Base-by-base conservation (phyloP, 2,888 invertebrate genomes). In the Callimorpha dominula region DNA sequence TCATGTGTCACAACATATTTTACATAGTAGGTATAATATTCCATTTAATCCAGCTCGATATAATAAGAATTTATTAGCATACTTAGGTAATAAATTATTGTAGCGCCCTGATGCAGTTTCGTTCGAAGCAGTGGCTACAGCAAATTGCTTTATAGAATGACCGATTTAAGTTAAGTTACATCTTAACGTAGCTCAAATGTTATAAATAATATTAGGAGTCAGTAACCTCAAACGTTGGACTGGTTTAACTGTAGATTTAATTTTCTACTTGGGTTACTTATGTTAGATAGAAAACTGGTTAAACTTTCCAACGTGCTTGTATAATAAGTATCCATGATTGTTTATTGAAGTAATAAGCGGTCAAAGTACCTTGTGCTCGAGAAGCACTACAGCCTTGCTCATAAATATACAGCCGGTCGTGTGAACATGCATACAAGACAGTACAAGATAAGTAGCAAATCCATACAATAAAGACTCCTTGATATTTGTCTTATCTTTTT, bases 341-440 rank as follows among this genome's bases (percentile, higher is more conserved):
- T 43, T 66, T 40, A 69, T 62, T 64, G 31, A 52, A 50, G 65
- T 70, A 66, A 64, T 75, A 63, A 73, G 65, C 75, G 54, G 71
- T 65, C 71, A 69, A 70, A 72, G 62, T 46, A 43, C 65, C 57
- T 60, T 14, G 20, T 60, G 40, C 14, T 67, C 12, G 42, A 43
- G 64, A 54, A 50, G 6, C 63, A 49, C 67, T 31, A 60, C 31
- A 20, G 14, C 60, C 31, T 14, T 14, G 4, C 31, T 60, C 7
- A 31, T 31, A 57, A 57, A 57, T 54, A 20, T 9, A 54, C 54
- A 31, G 31, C 31, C 31, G 31, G 31, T 31, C 31, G 31, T 31
- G 31, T 31, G 31, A 31, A 31, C 31, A 31, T 31, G 31, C 31
- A 31, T 31, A 31, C 31, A 31, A 31, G 31, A 31, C 31, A 31